These are phyloP conservation scores for Cydia splendana DNA, from an alignment of 1,140 invertebrate genomes.

Conservation along the genomic window DNA sequence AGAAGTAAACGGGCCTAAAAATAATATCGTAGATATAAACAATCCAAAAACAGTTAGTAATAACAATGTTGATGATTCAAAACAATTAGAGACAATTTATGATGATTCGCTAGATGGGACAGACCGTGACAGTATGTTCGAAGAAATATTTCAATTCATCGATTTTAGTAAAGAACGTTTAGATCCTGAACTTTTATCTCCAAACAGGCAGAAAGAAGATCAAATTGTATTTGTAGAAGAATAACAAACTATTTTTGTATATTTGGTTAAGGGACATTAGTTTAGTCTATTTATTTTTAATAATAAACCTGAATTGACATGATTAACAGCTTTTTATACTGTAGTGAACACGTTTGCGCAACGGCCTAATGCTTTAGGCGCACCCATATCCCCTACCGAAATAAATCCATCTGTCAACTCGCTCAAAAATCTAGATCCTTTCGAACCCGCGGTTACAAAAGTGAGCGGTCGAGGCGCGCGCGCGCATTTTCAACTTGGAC, in stretches of 20 bases:
- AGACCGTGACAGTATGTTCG: conserved; percentile 51
- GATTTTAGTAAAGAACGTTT: conserved; percentile 46
- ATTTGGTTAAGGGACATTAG: conserved; percentile 3
- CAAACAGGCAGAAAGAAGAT: conserved; percentile 65
- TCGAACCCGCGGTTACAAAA: conserved; percentile 70
- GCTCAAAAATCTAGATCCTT: conserved; percentile 69
- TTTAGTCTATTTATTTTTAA: conserved; percentile 22
- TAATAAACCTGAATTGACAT: conserved; percentile 1
- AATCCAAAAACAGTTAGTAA: neutral
- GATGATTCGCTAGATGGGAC: conserved; percentile 14
- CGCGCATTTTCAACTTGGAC: conserved; percentile 56
- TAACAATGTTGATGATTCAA: neutral
- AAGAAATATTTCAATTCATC: conserved; percentile 72
- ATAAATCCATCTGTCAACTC: conserved; percentile 62
- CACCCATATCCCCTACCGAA: conserved; percentile 42
- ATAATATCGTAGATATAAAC: neutral
- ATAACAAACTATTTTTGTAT: neutral
- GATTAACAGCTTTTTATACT: conserved; percentile 7
- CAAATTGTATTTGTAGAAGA: conserved; percentile 68
- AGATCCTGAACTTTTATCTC: conserved; percentile 53
- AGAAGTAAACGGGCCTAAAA: neutral
- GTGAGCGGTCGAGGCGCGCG: conserved; percentile 50
- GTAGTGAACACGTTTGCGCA: conserved; percentile 36
- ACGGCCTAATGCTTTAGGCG: conserved; percentile 39
- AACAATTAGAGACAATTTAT: neutral